Percentiles rank a stretch among this genome's conserved stretches.
phyloP scores from a whole-genome alignment of 1,140 invertebrate species.

The Drosophila kohkoa region DNA sequence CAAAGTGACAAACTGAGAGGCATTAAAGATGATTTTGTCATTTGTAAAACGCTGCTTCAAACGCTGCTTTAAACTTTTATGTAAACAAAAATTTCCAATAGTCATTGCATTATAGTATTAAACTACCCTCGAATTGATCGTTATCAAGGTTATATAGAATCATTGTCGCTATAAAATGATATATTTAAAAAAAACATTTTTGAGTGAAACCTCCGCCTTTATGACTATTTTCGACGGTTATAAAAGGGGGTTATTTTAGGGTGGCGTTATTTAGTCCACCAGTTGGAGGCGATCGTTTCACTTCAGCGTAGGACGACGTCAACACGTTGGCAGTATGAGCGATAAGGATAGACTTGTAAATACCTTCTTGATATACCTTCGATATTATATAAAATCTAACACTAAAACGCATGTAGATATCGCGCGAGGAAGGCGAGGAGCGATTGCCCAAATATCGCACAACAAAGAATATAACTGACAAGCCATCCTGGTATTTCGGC shows the following conservation, averaged over 20 bases:
- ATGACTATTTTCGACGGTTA: slow-evolving; percentile 5
- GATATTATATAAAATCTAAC: neutral
- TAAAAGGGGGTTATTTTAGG: slow-evolving; percentile 17
- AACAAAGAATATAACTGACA: neutral
- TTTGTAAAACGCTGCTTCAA: neutral
- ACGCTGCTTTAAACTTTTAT: neutral
- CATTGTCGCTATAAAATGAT: slow-evolving; percentile 28
- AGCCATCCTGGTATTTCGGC: slow-evolving; percentile 3
- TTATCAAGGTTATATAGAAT: slow-evolving; percentile 21
- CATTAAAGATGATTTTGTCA: neutral
- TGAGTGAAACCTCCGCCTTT: slow-evolving; percentile 15
- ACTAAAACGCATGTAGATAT: slow-evolving; percentile 1
- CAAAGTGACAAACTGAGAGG: neutral
- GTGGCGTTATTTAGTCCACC: slow-evolving; percentile 6
- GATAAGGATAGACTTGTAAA: slow-evolving; percentile 27
- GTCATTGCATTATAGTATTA: neutral
- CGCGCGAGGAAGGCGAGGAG: neutral
- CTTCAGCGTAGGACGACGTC: neutral
- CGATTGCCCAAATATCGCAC: neutral
- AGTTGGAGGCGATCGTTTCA: slow-evolving; percentile 4
- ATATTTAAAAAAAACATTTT: slow-evolving; percentile 29
- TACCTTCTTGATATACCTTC: neutral
- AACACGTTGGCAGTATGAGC: slow-evolving; percentile 6
- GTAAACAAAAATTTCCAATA: neutral
- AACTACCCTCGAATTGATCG: slow-evolving; percentile 12